Evolutionary conservation across 2,888 invertebrate genomes (phyloP), one percentile per base, ranked within the genome.

Genomic region (Stratiomys singularior): DNA sequence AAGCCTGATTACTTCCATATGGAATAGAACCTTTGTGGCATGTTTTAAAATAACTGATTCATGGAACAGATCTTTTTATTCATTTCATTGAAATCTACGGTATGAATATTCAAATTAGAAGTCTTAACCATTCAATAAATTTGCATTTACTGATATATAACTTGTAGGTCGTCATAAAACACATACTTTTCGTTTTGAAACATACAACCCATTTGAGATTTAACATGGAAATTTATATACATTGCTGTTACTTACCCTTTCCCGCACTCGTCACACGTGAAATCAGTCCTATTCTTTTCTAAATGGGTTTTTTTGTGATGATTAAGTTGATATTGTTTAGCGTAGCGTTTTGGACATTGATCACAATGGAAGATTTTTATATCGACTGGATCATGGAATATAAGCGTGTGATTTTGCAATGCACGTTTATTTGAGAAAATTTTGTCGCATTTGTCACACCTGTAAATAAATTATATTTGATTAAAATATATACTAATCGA

Each of bases 241-340:
- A 52, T 13, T 52, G 4, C 15, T 37, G 15, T 9, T 13, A 78
- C 76, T 52, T 71, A 71, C 56, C 66, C 56, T 60, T 80, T 80
- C 13, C 78, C 79, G 52, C 80, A 80, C 30, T 77, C 74, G 23
- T 63, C 71, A 66, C 80, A 80, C n/a, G 37, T 76, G 27, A 69
- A 69, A 63, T 80, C 67, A 5, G 52, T 69, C 5, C 23, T 44
- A 46, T 60, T 76, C 23, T 44, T 63, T 30, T 52, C 77, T 18
- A 76, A 66, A 69, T 77, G 77, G 13, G 63, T 60, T n/a, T 37
- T 18, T 63, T 76, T 77, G 71, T 79, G 79, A 47, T 60, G 66
- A 47, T 74, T 58, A n/a, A 79, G 37, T 46, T 58, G 58, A 37
- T 71, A 63, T 9, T 76, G 47, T 64, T 79, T 58, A 63, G 77